Base-by-base conservation (phyloP, 1,140 invertebrate genomes). In the Heliconius hermathena region DNA sequence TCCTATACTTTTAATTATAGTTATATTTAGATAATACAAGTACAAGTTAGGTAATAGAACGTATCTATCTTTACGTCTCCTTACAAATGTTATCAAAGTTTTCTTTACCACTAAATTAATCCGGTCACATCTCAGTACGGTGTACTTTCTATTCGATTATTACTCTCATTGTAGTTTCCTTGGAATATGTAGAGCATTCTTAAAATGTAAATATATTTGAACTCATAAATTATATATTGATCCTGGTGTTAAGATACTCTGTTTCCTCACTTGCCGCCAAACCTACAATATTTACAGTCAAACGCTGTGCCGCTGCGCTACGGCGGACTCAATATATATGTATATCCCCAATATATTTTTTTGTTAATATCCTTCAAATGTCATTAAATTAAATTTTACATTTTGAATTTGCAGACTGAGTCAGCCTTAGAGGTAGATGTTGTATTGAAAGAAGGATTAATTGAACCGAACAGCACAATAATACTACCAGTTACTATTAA, bases 381-480 rank as follows among this genome's bases (percentile, higher is more conserved):
- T 2, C 3, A 20, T 46, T 16, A 66, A 11, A 26, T 2, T 29
- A 29, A 29, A 18, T 26, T n/a, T 16, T 29, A 66, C 11, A 66
- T n/a, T n/a, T n/a, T 16, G 1, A 66, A 16, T 29, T 66, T 29
- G 9, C 66, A 93, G 92, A 87, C 88, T 72, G 77, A 88, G 77
- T 82, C 84, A 16, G 84, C 88, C n/a, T 85, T 94, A 71, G 81
- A 91, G 80, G 87, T 92, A 5, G 76, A 87, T 72, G 88, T 91
- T 16, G 82, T 71, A 33, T 13, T 90, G 49, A 90, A 88, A 82
- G 89, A 93, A 85, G 92, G 92, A 3, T 72, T 90, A n/a, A 91
- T 94, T 66, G 73, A 90, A 83, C 91, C 92, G 13, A 89, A 92
- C 26, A 89, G 85, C 73, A 85, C 82, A 36, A 81, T 92, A 36